Base-by-base conservation (phyloP, 2,113 vertebrate genomes). In the Rhabdornis inornatus region DNA sequence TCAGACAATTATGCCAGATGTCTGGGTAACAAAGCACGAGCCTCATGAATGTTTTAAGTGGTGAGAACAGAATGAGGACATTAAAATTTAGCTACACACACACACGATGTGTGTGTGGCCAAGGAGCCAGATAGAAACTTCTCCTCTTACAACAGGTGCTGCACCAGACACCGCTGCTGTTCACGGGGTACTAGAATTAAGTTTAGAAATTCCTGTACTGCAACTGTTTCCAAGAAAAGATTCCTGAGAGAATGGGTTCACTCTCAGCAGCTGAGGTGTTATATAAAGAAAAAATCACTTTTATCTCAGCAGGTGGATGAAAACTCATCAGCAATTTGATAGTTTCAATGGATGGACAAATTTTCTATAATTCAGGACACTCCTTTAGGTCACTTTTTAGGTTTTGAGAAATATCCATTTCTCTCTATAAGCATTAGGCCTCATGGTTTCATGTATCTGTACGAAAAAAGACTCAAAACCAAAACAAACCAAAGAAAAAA, bases 81-180 rank as follows among this genome's bases (percentile, higher is more conserved):
- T 53, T 83, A 76, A 88, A 90, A 92, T 56, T 39, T 64, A 76
- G 30, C 19, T 83, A 30, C 42, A 44, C 47, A 14, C 47, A 14
- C 6, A 31, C 15, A 25, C 1, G 1, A 4, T 18, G 3, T 40
- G 6, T 3, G 2, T 66, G 15, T 19, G 39, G 18, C 30, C 44
- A 66, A 75, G 42, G 49, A 90, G 71, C 4, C 14, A 31, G n/a
- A 80, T 7, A 45, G 31, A 83, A 92, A 64, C 31, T 82, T 55
- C 12, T 60, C 3, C 7, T 49, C 22, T 81, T 84, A 35, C 8
- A 56, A 35, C 21, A 47, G 9, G 27, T 82, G 11, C 20, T 85
- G 19, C 15, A 83, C 5, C 22, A 89, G 27, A 56, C 9, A 65
- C 4, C n/a, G 25, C 42, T 53, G n/a, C 15, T 49, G 37, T 37